These are phyloP conservation scores for Acrocephalus arundinaceus DNA, from an alignment of 2,113 vertebrate genomes.

Conservation along the genomic window DNA sequence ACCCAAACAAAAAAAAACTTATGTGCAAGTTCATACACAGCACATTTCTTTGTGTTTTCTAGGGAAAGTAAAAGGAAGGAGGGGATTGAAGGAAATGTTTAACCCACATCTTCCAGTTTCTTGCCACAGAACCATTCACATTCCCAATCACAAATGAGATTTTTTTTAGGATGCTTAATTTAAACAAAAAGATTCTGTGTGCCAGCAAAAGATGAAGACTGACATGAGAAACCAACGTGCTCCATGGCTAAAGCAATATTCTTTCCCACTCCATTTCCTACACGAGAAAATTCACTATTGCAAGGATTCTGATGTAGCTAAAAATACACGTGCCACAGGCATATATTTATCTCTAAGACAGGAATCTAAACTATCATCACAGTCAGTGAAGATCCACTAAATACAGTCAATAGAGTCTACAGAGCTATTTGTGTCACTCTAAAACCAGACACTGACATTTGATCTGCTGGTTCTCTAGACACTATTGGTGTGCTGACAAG, in stretches of 20 bases:
- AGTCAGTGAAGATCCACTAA: neutral
- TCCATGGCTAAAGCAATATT: neutral
- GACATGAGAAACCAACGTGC: neutral
- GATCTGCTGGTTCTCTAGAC: neutral
- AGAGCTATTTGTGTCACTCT: neutral
- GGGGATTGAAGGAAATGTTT: neutral
- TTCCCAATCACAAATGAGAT: neutral
- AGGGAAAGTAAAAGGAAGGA: neutral
- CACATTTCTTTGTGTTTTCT: neutral
- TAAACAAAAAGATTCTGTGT: neutral
- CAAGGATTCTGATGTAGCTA: neutral
- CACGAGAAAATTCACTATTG: neutral
- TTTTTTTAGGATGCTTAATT: neutral
- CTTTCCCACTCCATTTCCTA: neutral
- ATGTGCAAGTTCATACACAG: neutral
- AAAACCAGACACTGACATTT: neutral
- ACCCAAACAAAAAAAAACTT: neutral
- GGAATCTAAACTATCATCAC: neutral
- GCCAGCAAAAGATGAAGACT: neutral
- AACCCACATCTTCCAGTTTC: neutral
- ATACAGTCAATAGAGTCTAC: neutral
- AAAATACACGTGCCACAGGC: accelerated
- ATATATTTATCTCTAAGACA: neutral
- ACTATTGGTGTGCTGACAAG: neutral
- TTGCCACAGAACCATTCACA: neutral